Evolutionary conservation across 2,888 invertebrate species (phyloP).

Genomic region (Anorthoa munda): DNA sequence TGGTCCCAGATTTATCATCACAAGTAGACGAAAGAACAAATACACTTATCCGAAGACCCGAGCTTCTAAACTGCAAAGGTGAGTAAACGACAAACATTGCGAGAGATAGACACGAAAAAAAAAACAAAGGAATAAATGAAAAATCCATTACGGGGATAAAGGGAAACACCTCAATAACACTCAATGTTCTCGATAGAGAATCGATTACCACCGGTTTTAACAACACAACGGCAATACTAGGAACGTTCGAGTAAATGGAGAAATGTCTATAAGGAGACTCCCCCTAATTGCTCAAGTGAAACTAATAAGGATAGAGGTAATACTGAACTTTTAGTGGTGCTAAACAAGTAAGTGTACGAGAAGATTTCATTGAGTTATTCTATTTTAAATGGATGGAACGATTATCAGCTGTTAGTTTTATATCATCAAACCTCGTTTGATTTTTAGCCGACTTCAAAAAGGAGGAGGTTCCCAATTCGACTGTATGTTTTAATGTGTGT

Average conservation of each 20-base stretch:
- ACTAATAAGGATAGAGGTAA: slow-evolving; percentile 65
- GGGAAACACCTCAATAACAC: slow-evolving; percentile 73
- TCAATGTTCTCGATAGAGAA: slow-evolving; percentile 66
- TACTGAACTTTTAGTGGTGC: slow-evolving; percentile 55
- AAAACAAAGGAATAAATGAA: slow-evolving; percentile 70
- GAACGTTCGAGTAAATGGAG: slow-evolving; percentile 66
- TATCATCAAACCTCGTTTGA: neutral
- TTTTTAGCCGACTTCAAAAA: no score
- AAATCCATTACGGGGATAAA: slow-evolving; percentile 76
- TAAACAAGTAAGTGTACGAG: slow-evolving; percentile 21
- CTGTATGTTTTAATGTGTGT: no score
- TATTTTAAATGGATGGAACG: neutral
- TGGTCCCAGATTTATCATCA: slow-evolving; percentile 48
- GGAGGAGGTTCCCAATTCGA: no score
- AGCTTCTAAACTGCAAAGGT: slow-evolving; percentile 54
- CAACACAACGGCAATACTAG: slow-evolving; percentile 66
- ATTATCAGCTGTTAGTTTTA: neutral
- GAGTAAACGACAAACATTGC: slow-evolving; percentile 56
- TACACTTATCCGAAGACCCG: slow-evolving; percentile 44
- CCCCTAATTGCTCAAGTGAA: slow-evolving; percentile 62
- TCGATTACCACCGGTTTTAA: slow-evolving; percentile 72
- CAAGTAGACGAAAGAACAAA: slow-evolving; percentile 47
- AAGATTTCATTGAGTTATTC: slow-evolving; percentile 12
- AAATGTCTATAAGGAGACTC: slow-evolving; percentile 62
- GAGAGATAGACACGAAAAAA: slow-evolving; percentile 35